These are phyloP conservation scores for Polydesmus complanatus DNA, from an alignment of 2,888 invertebrate species.

Conservation along the genomic window DNA sequence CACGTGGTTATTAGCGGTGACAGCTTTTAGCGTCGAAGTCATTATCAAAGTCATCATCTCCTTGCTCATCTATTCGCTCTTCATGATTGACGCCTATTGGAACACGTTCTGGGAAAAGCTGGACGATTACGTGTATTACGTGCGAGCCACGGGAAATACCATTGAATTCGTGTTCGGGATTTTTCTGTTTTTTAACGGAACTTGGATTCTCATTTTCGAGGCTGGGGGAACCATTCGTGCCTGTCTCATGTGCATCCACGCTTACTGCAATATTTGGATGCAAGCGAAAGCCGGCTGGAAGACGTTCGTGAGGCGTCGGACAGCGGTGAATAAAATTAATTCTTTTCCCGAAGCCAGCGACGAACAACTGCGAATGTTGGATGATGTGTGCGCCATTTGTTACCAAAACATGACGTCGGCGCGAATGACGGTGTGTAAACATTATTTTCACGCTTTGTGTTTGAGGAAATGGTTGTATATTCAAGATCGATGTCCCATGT, in stretches of 20 bases:
- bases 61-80: slow-evolving; percentile 71
- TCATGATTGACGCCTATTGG: slow-evolving; percentile 71
- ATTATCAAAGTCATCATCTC: slow-evolving; percentile 80
- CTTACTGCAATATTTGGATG: slow-evolving; percentile 94
- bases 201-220: slow-evolving; percentile 86
- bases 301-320: slow-evolving; percentile 76
- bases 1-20: slow-evolving; percentile 82
- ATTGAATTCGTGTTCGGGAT: slow-evolving; percentile 92
- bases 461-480: slow-evolving; percentile 90
- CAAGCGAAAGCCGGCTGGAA: slow-evolving; percentile 73
- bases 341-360: slow-evolving; percentile 70
- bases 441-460: slow-evolving; percentile 89
- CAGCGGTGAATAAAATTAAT: slow-evolving; percentile 84
- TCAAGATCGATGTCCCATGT: slow-evolving; percentile 81
- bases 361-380: slow-evolving; percentile 56
- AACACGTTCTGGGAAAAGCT: slow-evolving; percentile 82
- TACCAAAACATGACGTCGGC: slow-evolving; percentile 84
- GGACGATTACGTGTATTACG: slow-evolving; percentile 87
- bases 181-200: slow-evolving; percentile 80
- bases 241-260: slow-evolving; percentile 92
- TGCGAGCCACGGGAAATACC: slow-evolving; percentile 74
- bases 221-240: slow-evolving; percentile 87
- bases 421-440: slow-evolving; percentile 60
- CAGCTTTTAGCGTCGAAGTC: slow-evolving; percentile 84
- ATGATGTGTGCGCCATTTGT: slow-evolving; percentile 92